Conservation (phyloP, 2,888 invertebrate genomes). For the Sinohyriopsis cumingii region DNA sequence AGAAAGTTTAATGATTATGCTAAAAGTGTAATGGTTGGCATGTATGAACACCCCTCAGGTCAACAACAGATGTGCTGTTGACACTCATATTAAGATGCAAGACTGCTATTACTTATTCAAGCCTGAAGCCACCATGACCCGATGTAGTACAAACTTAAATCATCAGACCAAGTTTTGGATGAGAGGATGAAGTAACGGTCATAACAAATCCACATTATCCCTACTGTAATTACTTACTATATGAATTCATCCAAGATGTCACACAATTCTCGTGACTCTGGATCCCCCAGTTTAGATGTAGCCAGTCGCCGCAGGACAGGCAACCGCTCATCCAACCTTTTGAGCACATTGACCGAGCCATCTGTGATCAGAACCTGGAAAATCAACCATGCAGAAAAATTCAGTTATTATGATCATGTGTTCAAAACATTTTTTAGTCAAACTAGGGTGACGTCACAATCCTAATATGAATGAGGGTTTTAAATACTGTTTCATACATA, state of each 20-base stretch:
- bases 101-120: too few species aligned
- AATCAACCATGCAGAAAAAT: not conserved
- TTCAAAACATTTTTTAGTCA: too few species aligned
- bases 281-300: conserved; percentile 54
- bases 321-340: conserved; percentile 45
- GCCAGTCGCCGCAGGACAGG: conserved; percentile 54
- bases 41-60: not conserved
- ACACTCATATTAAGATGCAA: not conserved
- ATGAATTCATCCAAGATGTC: conserved; percentile 51
- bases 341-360: conserved; percentile 48
- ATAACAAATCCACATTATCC: not conserved
- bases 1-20: too few species aligned
- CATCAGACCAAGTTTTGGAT: too few species aligned
- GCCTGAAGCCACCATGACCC: too few species aligned
- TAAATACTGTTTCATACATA: too few species aligned
- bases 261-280: conserved; percentile 49
- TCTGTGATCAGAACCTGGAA: conserved; percentile 63
- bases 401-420: not conserved
- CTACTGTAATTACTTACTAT: conserved; percentile 23
- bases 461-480: too few species aligned
- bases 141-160: too few species aligned
- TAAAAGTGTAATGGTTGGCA: not conserved
- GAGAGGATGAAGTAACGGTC: too few species aligned
- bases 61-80: not conserved
- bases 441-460: too few species aligned